Evolutionary conservation across 2,888 invertebrate genomes (phyloP), one percentile per base, ranked within the genome.

Genomic region (Anthrax anthrax): DNA sequence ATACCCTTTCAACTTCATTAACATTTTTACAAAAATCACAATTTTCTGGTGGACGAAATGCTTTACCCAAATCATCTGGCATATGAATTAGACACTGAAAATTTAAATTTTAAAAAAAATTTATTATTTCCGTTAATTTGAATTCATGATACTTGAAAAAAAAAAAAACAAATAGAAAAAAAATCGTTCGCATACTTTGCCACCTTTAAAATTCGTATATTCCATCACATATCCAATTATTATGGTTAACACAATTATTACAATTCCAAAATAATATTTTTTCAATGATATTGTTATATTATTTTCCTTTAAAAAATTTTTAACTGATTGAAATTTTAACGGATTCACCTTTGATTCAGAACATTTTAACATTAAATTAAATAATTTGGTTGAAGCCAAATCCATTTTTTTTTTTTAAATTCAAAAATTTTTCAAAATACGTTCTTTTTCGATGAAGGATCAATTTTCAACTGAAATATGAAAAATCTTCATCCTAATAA

Each of bases 1-100:
- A 62, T 0, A 90, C 70, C 49, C 81, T 77, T 37, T 76, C 75
- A 27, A 88, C 77, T 51, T 72, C 63, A 5, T 69, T 65, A 13
- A 91, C 70, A 46, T 73, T 75, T 6, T 62, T 59, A 61, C 94
- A 94, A 67, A 90, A 80, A 18, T 76, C 72, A 62, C 94, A 94
- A 57, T 79, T 77, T 59, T 84, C 84, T 0, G 88, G 84, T 1
- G 87, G 82, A 2, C 91, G 80, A 61, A 90, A 81, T 9, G 73
- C 61, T 46, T 55, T 54, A n/a, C 42, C 46, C 10, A 54, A 4
- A 32, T 47, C 50, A 16, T 39, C 29, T 8, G 55, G 56, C 51
- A 56, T 53, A 44, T 51, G 47, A 13, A 56, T 37, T 19, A 48
- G 18, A 42, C 56, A 56, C 50, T 54, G 23, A 8, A n/a, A n/a